A percentile compares a stretch with the other conserved stretches of the same genome.
Evolutionary conservation across 35 echinoderm and acorn worm species (phyloP).

Genomic region (Apostichopus parvimensis): DNA sequence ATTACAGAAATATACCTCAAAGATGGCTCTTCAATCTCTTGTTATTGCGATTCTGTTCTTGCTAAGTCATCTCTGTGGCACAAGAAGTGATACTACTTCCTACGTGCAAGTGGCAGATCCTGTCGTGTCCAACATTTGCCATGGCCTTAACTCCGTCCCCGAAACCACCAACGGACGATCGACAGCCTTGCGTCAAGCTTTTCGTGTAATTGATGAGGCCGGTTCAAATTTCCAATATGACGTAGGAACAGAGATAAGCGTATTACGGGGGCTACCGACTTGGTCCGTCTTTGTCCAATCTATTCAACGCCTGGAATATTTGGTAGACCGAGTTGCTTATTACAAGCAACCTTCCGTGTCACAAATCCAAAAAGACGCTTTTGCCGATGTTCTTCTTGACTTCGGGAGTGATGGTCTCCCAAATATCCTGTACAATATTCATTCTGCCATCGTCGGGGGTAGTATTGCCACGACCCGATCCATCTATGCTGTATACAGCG

Average conservation of each 20-base stretch:
- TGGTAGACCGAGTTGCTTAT: not conserved
- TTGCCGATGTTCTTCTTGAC: constrained; percentile 10
- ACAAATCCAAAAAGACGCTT: not conserved
- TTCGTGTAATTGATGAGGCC: not conserved
- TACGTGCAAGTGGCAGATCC: not conserved
- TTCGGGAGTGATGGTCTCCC: not conserved
- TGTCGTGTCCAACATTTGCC: not conserved
- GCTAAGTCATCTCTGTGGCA: not conserved
- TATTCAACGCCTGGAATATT: constrained; percentile 8
- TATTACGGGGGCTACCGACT: not conserved
- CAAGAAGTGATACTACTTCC: not conserved
- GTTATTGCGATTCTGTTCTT: not conserved
- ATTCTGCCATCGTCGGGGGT: not conserved
- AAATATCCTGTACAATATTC: not conserved
- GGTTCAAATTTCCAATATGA: constrained; percentile 24
- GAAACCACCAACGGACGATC: not conserved
- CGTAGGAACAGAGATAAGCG: not conserved
- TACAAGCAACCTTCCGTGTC: not conserved
- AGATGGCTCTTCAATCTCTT: not conserved
- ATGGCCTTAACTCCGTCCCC: not conserved
- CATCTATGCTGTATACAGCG: not conserved
- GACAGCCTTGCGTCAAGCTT: not conserved
- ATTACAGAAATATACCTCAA: not conserved
- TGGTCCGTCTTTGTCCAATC: not conserved
- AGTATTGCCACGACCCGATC: not conserved